A percentile compares a stretch with the other conserved stretches of the same genome.
phyloP scores from a whole-genome alignment of 1,140 invertebrate species.

The Drosophila navojoa region DNA sequence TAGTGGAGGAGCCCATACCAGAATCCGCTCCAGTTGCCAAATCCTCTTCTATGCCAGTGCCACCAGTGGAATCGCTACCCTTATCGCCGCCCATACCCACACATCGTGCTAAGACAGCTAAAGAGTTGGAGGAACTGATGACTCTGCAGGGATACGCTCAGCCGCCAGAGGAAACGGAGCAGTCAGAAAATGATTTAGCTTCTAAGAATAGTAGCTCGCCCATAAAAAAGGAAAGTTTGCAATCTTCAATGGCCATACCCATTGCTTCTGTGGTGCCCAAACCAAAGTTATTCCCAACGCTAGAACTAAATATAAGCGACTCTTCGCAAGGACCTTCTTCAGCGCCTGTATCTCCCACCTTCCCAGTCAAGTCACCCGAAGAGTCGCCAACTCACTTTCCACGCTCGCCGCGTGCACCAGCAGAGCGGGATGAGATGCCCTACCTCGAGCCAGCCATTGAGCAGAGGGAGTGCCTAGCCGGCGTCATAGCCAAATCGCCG shows the following conservation, averaged over 20 bases:
- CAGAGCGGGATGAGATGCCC: conserved; percentile 47
- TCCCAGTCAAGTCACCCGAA: conserved; percentile 54
- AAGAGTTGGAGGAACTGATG: conserved; percentile 39
- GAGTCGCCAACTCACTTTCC: conserved; percentile 59
- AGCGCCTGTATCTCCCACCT: conserved; percentile 57
- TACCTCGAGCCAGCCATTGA: conserved; percentile 60
- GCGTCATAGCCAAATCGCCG: conserved; percentile 50
- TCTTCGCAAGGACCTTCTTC: conserved; percentile 8
- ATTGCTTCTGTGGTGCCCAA: background rate
- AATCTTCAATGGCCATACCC: background rate
- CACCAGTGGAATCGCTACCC: background rate
- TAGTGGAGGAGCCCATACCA: background rate
- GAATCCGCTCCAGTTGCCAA: background rate
- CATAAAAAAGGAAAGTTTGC: background rate
- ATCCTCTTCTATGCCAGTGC: background rate
- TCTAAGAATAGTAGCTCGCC: background rate
- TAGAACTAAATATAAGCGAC: conserved; percentile 22
- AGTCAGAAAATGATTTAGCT: background rate
- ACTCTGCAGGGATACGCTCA: conserved; percentile 15
- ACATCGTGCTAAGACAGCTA: conserved; percentile 50
- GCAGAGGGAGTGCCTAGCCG: conserved; percentile 20
- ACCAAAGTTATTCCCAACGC: background rate
- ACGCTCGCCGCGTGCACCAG: conserved; percentile 55
- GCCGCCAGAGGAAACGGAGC: background rate
- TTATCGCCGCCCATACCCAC: conserved; percentile 66